Conservation (phyloP, 2,888 invertebrate species). For the Ptychoptera albimana region DNA sequence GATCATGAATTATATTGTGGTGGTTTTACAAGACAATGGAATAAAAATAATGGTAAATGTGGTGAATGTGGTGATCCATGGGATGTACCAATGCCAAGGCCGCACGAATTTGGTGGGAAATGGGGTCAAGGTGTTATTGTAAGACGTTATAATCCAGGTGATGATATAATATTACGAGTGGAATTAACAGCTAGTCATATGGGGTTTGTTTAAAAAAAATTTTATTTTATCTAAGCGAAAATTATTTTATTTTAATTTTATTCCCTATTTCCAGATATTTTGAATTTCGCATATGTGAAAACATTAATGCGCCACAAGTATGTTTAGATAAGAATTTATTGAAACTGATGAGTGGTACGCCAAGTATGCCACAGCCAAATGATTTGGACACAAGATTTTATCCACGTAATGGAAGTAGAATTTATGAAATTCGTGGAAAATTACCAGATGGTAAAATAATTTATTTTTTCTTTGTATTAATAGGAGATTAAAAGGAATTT, state of each 20-base stretch:
- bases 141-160: constrained; percentile 52
- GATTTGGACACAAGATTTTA: constrained; percentile 46
- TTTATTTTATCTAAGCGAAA: background rate
- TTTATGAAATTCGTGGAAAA: constrained; percentile 59
- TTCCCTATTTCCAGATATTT: constrained; percentile 46
- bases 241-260: too few relatives aligned
- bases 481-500: background rate
- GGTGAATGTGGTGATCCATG: constrained; percentile 78
- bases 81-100: constrained; percentile 51
- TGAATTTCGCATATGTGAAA: constrained; percentile 68
- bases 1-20: constrained; percentile 81
- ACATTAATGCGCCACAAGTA: constrained; percentile 52
- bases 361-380: constrained; percentile 27
- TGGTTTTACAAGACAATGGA: constrained; percentile 71
- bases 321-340: constrained; percentile 63
- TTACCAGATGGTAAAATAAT: constrained; percentile 32
- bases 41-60: constrained; percentile 65
- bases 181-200: constrained; percentile 79
- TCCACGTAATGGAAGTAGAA: constrained; percentile 57
- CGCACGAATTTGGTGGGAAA: constrained; percentile 69
- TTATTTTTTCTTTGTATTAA: background rate
- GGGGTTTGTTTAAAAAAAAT: constrained; percentile 32
- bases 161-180: constrained; percentile 53
- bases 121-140: constrained; percentile 72
- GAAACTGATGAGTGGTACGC: constrained; percentile 30